phyloP scores from a whole-genome alignment of 1,140 invertebrate species.

The Dreissena polymorpha region DNA sequence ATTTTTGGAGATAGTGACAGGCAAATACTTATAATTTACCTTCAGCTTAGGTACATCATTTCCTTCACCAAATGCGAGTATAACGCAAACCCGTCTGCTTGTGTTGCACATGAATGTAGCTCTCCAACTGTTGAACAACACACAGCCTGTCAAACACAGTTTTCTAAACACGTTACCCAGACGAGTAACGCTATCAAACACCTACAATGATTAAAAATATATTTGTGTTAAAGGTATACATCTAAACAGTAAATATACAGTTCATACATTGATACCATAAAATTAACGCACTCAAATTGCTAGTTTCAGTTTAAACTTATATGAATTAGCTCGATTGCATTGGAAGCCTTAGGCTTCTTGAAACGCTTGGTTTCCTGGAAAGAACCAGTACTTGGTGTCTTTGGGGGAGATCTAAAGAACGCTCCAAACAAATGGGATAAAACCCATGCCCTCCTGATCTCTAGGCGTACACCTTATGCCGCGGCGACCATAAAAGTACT shows the following conservation, averaged over 20 bases:
- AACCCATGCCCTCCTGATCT: too few species aligned
- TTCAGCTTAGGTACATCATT: conserved; percentile 47
- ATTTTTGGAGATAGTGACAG: not conserved
- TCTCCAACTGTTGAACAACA: conserved; percentile 71
- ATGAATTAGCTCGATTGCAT: too few species aligned
- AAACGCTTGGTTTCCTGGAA: too few species aligned
- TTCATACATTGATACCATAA: too few species aligned
- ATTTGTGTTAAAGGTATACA: not conserved
- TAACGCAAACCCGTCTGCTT: conserved; percentile 50
- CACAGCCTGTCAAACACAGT: conserved; percentile 67
- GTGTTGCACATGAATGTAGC: conserved; percentile 67
- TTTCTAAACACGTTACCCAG: conserved; percentile 69
- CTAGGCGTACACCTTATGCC: too few species aligned
- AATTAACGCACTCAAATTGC: too few species aligned
- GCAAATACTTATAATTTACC: conserved; percentile 12
- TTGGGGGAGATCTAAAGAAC: too few species aligned
- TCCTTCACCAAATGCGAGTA: conserved; percentile 64
- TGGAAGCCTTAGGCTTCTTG: too few species aligned
- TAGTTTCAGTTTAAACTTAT: too few species aligned
- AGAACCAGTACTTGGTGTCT: too few species aligned
- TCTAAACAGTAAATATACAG: not conserved
- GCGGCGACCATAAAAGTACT: too few species aligned
- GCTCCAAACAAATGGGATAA: too few species aligned
- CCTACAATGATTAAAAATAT: conserved; percentile 55
- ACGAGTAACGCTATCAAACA: conserved; percentile 69